A percentile compares a stretch with the other conserved stretches of the same genome.
phyloP scores from a whole-genome alignment of 2,113 vertebrate genomes.

The Sinosuthora webbiana region DNA sequence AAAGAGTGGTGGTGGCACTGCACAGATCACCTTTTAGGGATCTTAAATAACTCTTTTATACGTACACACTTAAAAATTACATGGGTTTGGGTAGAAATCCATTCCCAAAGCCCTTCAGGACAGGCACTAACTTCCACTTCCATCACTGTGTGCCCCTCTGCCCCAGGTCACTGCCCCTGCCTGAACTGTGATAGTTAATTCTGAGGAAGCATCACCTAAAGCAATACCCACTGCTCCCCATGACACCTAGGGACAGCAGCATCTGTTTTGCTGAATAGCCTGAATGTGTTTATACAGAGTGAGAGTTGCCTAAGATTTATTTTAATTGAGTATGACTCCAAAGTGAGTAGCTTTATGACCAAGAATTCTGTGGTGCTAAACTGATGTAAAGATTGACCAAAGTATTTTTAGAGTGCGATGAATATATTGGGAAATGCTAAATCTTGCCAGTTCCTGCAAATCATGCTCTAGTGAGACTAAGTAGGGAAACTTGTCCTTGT shows the following conservation, averaged over 20 bases:
- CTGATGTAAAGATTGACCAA: not conserved
- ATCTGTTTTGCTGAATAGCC: not conserved
- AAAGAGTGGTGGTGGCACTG: not conserved
- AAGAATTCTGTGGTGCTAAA: not conserved
- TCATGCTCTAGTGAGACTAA: not conserved
- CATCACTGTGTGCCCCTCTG: not conserved
- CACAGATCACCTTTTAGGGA: not conserved
- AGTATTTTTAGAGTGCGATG: not conserved
- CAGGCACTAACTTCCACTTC: not conserved
- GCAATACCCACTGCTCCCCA: not conserved
- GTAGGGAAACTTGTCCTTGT: not conserved
- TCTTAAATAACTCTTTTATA: not conserved
- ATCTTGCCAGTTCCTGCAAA: not conserved
- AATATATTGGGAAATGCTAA: not conserved
- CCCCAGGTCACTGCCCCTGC: not conserved
- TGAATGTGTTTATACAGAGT: not conserved
- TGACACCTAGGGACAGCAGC: not conserved
- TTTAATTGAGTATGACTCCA: slow-evolving; percentile 13
- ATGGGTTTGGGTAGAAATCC: not conserved
- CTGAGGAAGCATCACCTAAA: not conserved
- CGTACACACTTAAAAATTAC: not conserved
- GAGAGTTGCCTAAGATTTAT: not conserved
- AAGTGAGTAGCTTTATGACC: not conserved
- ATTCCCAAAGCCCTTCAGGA: not conserved
- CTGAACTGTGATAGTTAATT: not conserved